Evolutionary conservation across 2,113 vertebrate genomes (phyloP).

Genomic region (Picathartes gymnocephalus): DNA sequence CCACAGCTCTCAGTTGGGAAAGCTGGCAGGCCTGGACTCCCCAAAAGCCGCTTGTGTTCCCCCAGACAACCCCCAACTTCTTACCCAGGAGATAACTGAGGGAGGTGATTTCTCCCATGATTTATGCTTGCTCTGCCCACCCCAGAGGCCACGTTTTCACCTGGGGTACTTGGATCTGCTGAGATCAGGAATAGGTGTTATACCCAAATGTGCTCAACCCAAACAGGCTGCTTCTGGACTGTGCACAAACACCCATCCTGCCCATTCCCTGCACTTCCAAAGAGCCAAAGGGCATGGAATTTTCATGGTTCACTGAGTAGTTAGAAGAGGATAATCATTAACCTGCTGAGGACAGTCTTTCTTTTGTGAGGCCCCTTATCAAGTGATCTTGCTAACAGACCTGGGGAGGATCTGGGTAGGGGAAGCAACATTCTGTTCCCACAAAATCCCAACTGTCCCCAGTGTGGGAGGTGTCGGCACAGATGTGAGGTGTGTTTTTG

Average conservation of each 20-base stretch:
- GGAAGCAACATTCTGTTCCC: background rate
- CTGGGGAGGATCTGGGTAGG: background rate
- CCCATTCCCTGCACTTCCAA: background rate
- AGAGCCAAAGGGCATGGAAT: conserved; percentile 14
- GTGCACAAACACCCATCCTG: background rate
- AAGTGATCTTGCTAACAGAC: background rate
- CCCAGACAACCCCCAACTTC: background rate
- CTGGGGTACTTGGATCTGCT: background rate
- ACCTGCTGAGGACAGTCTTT: conserved; percentile 17
- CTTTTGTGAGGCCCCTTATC: conserved; percentile 29
- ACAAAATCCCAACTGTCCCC: background rate
- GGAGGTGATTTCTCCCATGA: background rate
- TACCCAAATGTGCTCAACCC: background rate
- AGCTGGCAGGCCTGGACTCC: background rate
- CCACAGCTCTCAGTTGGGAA: background rate
- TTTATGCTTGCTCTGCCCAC: background rate
- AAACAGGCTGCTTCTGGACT: background rate
- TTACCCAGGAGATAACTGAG: background rate
- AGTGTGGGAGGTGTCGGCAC: rapidly evolving
- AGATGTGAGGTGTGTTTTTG: background rate
- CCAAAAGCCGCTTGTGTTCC: background rate
- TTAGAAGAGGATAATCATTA: conserved; percentile 48
- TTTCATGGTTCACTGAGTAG: background rate
- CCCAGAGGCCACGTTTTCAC: background rate
- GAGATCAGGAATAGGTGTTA: background rate